Evolutionary conservation across 2,797 vertebrate genomes (phyloP).

Genomic region (Psittacula echo): DNA sequence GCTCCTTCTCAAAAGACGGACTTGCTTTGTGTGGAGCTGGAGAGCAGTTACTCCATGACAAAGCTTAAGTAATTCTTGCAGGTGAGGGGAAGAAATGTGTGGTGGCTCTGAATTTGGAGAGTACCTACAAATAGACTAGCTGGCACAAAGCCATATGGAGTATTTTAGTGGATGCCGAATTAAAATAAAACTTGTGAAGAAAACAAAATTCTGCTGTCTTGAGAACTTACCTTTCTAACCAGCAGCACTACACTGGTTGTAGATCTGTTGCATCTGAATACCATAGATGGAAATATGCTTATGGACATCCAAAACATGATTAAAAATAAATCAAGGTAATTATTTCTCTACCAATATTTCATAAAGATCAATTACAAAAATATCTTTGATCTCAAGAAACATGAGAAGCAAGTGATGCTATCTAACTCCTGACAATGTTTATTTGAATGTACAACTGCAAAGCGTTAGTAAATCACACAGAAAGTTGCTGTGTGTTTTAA

Average conservation of each 20-base stretch:
- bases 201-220: slow-evolving; percentile 1
- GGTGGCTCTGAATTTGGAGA: slow-evolving; percentile 8
- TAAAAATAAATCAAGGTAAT: background rate
- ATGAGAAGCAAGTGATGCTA: background rate
- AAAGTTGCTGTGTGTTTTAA: background rate
- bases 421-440: background rate
- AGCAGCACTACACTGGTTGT: background rate
- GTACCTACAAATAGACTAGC: background rate
- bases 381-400: background rate
- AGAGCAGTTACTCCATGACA: background rate
- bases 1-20: background rate
- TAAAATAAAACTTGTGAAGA: background rate
- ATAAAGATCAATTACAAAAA: background rate
- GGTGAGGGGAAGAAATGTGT: background rate
- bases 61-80: slow-evolving; percentile 19
- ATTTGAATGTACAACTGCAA: background rate
- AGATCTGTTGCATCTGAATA: background rate
- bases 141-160: background rate
- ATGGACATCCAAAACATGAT: background rate
- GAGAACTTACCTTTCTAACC: background rate
- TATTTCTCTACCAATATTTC: background rate
- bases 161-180: background rate
- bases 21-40: background rate
- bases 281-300: background rate
- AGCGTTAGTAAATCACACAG: background rate